Base-by-base conservation (phyloP, 1,140 invertebrate genomes). In the Procambarus clarkii region DNA sequence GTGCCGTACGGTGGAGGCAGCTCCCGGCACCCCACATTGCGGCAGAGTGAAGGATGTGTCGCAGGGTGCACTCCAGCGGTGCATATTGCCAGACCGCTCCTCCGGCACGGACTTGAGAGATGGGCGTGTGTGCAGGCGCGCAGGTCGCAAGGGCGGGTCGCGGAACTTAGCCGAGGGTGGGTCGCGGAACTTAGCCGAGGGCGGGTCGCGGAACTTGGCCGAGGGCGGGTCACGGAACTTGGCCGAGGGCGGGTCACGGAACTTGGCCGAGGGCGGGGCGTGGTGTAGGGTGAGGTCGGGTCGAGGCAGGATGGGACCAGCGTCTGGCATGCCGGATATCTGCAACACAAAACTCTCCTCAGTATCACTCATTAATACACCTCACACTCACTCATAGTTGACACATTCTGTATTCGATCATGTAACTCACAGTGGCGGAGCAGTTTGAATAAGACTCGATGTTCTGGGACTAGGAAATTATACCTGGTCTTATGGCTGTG, bases 281-380 rank as follows among this genome's bases (percentile, higher is more conserved):
- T 58, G 89, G 89, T 85, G 81, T 21, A 91, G 82, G 89, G 89
- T 91, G 54, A 91, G 89, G 82, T 91, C 89, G 74, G 82, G n/a
- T 45, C 82, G 82, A 44, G 89, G 89, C 60, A 79, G 76, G 58
- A 91, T 91, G 89, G 71, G 69, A 44, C 24, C 89, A 78, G 74
- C 18, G 34, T 58, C 82, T 74, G 83, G 71, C 89, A 86, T 91
- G 58, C 89, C 89, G 82, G 83, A 24, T n/a, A 74, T 74, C 69
- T 74, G 69, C n/a, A 74, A 74, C n/a, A 74, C 21, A 74, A 74
- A 58, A 34, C 34, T 34, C 34, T 34, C 34, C 34, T 34, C 34
- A 34, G 34, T 34, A 34, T 34, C 3, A 34, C 15, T 18, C 79
- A 54, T 54, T 21, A 54, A 9, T 58, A 64, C 50, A 54, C 50